Evolutionary conservation across 2,113 vertebrate species (phyloP).

Genomic region (Polypterus bichir): DNA sequence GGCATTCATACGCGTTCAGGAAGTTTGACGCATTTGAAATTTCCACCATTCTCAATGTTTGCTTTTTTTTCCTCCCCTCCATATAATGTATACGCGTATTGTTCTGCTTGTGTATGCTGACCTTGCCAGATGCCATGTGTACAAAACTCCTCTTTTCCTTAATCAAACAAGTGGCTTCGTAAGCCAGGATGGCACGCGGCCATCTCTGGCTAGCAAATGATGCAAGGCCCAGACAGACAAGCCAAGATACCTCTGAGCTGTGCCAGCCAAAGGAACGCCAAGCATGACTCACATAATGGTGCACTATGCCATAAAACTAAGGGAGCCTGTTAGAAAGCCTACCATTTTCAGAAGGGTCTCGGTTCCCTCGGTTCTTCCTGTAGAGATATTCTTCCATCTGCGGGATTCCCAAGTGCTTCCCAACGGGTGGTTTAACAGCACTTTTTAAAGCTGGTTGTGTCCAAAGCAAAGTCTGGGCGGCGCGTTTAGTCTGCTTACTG

Average conservation of each 20-base stretch:
- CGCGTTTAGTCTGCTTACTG: too few species aligned
- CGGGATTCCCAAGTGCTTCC: too few species aligned
- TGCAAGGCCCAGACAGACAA: not conserved
- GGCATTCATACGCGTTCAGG: slow-evolving; percentile 42
- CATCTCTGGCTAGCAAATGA: slow-evolving; percentile 30
- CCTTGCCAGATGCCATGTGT: slow-evolving; percentile 35
- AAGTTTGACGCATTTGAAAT: slow-evolving; percentile 22
- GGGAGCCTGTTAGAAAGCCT: too few species aligned
- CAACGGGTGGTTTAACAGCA: too few species aligned
- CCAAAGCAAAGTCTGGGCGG: too few species aligned
- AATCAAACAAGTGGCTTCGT: slow-evolving; percentile 45
- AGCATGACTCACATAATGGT: slow-evolving; percentile 5
- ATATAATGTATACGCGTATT: slow-evolving; percentile 37
- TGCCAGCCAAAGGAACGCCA: slow-evolving; percentile 10
- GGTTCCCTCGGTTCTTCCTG: too few species aligned
- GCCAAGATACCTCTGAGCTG: slow-evolving; percentile 1
- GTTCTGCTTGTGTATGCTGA: slow-evolving; percentile 31
- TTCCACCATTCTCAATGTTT: slow-evolving; percentile 37
- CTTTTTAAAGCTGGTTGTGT: too few species aligned
- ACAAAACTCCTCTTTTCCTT: slow-evolving; percentile 45
- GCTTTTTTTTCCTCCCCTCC: slow-evolving; percentile 17
- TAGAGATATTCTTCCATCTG: too few species aligned
- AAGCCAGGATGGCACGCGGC: slow-evolving; percentile 49
- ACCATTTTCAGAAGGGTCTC: too few species aligned
- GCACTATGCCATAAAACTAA: not conserved